Evolutionary conservation across 1,140 invertebrate species (phyloP).

Genomic region (Drosophila azteca): DNA sequence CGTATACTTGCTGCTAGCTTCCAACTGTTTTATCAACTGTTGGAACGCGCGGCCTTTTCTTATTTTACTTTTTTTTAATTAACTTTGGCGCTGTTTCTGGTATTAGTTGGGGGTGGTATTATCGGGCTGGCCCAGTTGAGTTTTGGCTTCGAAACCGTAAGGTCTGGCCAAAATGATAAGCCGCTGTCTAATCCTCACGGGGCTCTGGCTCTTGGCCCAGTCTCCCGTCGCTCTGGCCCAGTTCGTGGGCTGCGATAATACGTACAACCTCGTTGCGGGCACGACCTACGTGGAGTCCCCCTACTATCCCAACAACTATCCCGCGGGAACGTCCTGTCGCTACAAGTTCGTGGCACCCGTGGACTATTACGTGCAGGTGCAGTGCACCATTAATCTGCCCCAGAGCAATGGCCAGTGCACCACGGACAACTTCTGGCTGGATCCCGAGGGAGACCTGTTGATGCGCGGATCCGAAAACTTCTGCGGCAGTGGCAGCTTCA

Average conservation of each 20-base stretch:
- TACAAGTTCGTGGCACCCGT: conserved; percentile 68
- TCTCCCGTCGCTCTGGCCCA: conserved; percentile 41
- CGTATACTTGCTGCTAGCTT: conserved; percentile 50
- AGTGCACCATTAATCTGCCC: conserved; percentile 58
- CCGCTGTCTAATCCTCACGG: conserved; percentile 30
- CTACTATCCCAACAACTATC: conserved; percentile 70
- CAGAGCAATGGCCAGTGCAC: conserved; percentile 59
- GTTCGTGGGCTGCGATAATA: conserved; percentile 70
- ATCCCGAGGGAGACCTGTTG: conserved; percentile 66
- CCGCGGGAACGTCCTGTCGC: conserved; percentile 72
- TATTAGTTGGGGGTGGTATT: conserved; percentile 55
- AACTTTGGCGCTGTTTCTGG: conserved; percentile 31
- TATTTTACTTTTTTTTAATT: conserved; percentile 55
- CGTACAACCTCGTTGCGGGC: conserved; percentile 43
- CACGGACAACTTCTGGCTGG: conserved; percentile 76
- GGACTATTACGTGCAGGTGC: conserved; percentile 64
- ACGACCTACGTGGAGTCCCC: conserved; percentile 68
- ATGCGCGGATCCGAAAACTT: conserved; percentile 72
- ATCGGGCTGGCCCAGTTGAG: conserved; percentile 47
- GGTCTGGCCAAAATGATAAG: conserved; percentile 51
- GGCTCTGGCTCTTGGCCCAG: conserved; percentile 7
- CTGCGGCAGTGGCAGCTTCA: conserved; percentile 66
- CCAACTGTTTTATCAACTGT: conserved; percentile 31
- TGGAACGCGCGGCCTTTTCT: conserved; percentile 40
- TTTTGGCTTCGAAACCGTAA: conserved; percentile 40